Evolutionary conservation across 2,888 invertebrate species (phyloP).

Genomic region (Dione juno): DNA sequence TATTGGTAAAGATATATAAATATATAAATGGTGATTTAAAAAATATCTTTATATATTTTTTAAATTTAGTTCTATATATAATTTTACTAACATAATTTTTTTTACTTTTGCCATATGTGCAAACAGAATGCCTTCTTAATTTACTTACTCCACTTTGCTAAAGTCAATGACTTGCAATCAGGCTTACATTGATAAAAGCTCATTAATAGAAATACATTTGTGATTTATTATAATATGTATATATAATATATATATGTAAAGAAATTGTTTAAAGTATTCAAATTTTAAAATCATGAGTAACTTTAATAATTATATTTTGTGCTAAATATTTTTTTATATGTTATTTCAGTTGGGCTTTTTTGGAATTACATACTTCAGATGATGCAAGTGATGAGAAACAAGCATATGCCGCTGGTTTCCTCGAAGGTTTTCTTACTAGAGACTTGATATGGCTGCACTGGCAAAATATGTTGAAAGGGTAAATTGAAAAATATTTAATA

Average conservation of each 20-base stretch:
- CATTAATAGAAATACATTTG: not conserved
- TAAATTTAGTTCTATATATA: too few relatives aligned
- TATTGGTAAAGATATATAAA: too few relatives aligned
- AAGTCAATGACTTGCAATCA: not conserved
- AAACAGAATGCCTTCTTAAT: not conserved
- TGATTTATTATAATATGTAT: too few relatives aligned
- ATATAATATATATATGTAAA: too few relatives aligned
- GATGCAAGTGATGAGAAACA: constrained; percentile 80
- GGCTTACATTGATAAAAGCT: not conserved
- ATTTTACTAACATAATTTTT: not conserved
- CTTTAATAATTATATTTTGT: too few relatives aligned
- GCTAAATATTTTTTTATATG: not conserved
- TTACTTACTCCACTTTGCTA: not conserved
- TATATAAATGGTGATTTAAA: too few relatives aligned
- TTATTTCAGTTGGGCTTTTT: constrained; percentile 83
- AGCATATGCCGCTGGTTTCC: constrained; percentile 86
- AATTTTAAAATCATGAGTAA: too few relatives aligned
- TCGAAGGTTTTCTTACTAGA: constrained; percentile 85
- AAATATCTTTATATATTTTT: too few relatives aligned
- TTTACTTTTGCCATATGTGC: not conserved
- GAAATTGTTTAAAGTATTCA: too few relatives aligned
- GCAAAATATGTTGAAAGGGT: constrained; percentile 85
- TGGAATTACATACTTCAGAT: constrained; percentile 81
- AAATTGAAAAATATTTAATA: too few relatives aligned
- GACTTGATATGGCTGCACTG: constrained; percentile 85